Evolutionary conservation across 1,140 invertebrate genomes (phyloP).

Genomic region (Propsilocerus akamusi): DNA sequence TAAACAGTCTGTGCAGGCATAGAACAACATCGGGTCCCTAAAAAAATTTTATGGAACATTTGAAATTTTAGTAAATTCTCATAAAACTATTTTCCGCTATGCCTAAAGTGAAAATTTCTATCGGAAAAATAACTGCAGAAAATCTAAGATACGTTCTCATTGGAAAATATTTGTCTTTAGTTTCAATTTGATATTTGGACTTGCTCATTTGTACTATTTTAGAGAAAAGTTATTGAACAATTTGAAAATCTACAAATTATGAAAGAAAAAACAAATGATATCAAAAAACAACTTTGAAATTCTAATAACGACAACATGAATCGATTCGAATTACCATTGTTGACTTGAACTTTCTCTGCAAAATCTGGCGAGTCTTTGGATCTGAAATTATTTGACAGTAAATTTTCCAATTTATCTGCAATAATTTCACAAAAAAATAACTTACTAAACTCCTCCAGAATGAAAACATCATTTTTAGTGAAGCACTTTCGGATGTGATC

Average conservation of each 20-base stretch:
- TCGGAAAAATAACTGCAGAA: neutral
- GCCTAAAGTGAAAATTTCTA: slow-evolving; percentile 8
- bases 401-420: neutral
- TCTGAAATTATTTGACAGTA: slow-evolving; percentile 47
- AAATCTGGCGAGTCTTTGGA: slow-evolving; percentile 91
- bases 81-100: slow-evolving; percentile 7
- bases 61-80: neutral
- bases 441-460: slow-evolving; percentile 98
- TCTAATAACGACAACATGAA: slow-evolving; percentile 7
- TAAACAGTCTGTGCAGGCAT: slow-evolving; percentile 29
- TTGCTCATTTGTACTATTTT: neutral
- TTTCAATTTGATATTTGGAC: neutral
- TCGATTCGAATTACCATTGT: slow-evolving; percentile 69
- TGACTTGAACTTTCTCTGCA: slow-evolving; percentile 93
- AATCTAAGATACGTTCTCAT: neutral
- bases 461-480: slow-evolving; percentile 96
- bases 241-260: slow-evolving; percentile 3
- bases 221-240: neutral
- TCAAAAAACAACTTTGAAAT: no score
- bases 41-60: slow-evolving; percentile 11
- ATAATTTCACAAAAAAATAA: slow-evolving; percentile 16
- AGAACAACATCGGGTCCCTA: slow-evolving; percentile 26
- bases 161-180: neutral
- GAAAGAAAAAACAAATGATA: no score
- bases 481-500: slow-evolving; percentile 99